A percentile compares a stretch with the other conserved stretches of the same genome.
Conservation (phyloP, 2,888 invertebrate species). For the Caenorhabditis sp. region DNA sequence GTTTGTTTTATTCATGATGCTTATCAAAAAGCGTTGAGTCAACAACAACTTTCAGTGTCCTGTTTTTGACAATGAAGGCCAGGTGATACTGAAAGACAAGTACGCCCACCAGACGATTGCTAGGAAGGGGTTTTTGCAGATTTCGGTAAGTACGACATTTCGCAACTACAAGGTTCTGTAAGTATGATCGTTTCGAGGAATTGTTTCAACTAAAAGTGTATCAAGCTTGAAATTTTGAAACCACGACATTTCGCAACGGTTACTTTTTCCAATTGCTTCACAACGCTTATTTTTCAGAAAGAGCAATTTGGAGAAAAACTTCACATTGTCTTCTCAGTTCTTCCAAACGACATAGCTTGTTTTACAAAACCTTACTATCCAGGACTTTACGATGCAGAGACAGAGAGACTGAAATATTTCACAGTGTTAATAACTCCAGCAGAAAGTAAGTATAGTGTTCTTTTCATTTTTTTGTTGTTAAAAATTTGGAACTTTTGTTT, state of each 20-base stretch:
- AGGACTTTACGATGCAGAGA: not conserved
- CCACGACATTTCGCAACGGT: too few relatives aligned
- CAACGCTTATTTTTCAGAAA: slow-evolving; percentile 11
- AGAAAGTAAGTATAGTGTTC: too few relatives aligned
- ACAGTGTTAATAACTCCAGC: not conserved
- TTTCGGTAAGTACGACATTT: not conserved
- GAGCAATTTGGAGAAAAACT: not conserved
- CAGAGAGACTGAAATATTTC: not conserved
- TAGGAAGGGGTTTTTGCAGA: not conserved
- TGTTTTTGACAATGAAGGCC: slow-evolving; percentile 27
- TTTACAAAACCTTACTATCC: not conserved
- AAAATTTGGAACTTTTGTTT: too few relatives aligned
- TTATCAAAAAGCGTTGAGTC: not conserved
- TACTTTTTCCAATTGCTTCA: too few relatives aligned
- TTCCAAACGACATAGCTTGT: slow-evolving; percentile 2
- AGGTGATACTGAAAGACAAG: not conserved
- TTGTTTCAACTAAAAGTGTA: too few relatives aligned
- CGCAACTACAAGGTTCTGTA: too few relatives aligned
- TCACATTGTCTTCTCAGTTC: slow-evolving; percentile 16
- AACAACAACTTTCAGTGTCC: slow-evolving; percentile 31
- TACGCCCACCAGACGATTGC: slow-evolving; percentile 13
- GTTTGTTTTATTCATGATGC: not conserved
- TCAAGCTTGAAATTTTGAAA: too few relatives aligned
- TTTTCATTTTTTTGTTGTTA: too few relatives aligned
- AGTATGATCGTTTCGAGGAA: too few relatives aligned